These are phyloP conservation scores for Ecliptopera silaceata DNA, from an alignment of 2,888 invertebrate species.

Conservation along the genomic window DNA sequence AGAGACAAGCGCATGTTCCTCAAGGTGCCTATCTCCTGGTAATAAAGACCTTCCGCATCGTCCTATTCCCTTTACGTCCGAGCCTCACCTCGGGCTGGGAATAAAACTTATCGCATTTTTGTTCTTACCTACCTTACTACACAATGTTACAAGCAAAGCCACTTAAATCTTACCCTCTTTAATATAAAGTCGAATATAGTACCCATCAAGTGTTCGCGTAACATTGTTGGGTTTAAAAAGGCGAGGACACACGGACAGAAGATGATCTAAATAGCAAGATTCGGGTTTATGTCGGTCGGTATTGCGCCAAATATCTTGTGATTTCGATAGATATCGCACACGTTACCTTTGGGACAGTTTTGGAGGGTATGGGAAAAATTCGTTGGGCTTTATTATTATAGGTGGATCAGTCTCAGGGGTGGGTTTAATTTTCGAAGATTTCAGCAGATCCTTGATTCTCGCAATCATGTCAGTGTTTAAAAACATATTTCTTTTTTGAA, in stretches of 20 bases:
- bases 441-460: neutral
- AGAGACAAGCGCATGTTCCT: conserved; percentile 14
- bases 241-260: conserved; percentile 54
- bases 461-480: neutral
- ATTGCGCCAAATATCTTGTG: conserved; percentile 53
- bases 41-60: conserved; percentile 37
- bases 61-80: conserved; percentile 42
- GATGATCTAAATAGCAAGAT: conserved; percentile 75
- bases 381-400: conserved; percentile 23
- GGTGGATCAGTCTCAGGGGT: conserved; percentile 19
- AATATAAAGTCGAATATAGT: conserved; percentile 33
- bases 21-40: conserved; percentile 39
- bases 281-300: conserved; percentile 63
- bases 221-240: conserved; percentile 41
- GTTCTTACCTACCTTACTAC: conserved; percentile 52
- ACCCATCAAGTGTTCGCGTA: conserved; percentile 14
- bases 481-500: neutral
- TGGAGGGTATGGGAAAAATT: conserved; percentile 22
- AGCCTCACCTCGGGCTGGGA: conserved; percentile 54
- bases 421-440: conserved; percentile 6
- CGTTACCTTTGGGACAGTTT: conserved; percentile 32
- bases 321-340: conserved; percentile 34
- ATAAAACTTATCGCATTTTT: conserved; percentile 70
- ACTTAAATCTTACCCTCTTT: conserved; percentile 5
- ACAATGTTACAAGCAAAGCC: conserved; percentile 20